These are phyloP conservation scores for Ethmia dodecea DNA, from an alignment of 2,888 invertebrate genomes.

Conservation along the genomic window DNA sequence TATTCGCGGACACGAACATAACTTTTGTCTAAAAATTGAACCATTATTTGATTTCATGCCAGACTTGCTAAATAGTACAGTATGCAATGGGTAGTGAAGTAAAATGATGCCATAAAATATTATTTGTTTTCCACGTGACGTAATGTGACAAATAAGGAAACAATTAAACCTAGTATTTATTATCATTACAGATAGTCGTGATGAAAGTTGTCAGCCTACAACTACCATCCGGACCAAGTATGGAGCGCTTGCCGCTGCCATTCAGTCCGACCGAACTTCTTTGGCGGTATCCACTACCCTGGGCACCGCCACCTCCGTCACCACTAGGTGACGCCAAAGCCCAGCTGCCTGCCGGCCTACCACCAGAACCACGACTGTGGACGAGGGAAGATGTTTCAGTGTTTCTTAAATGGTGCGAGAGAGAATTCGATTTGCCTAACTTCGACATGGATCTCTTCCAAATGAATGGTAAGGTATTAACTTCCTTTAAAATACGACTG, in stretches of 20 bases:
- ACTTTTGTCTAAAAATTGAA: too few species aligned
- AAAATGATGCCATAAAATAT: background rate
- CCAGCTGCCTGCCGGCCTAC: slow-evolving; percentile 89
- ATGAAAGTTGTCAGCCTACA: slow-evolving; percentile 84
- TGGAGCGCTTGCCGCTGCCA: slow-evolving; percentile 88
- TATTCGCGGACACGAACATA: too few species aligned
- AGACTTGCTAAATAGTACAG: too few species aligned
- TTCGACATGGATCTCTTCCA: slow-evolving; percentile 96
- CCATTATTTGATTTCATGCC: too few species aligned
- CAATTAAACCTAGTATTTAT: slow-evolving; percentile 1
- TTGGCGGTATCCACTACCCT: slow-evolving; percentile 91
- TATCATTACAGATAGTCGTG: slow-evolving; percentile 56
- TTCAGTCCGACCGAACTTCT: slow-evolving; percentile 90
- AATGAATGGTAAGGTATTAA: slow-evolving; percentile 91
- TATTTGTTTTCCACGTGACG: too few species aligned
- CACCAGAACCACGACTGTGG: slow-evolving; percentile 94
- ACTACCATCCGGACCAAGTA: slow-evolving; percentile 83
- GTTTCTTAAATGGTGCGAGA: slow-evolving; percentile 94
- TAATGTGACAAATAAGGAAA: background rate
- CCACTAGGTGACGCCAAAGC: slow-evolving; percentile 91
- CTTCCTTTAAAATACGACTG: too few species aligned
- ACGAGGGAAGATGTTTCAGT: slow-evolving; percentile 91
- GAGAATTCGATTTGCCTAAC: slow-evolving; percentile 93
- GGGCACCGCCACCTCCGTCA: slow-evolving; percentile 81
- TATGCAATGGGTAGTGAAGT: background rate